Percentiles rank a stretch among this genome's conserved stretches.
These are phyloP conservation scores for Lottia gigantea DNA, from an alignment of 2,888 invertebrate species.

Conservation along the genomic window DNA sequence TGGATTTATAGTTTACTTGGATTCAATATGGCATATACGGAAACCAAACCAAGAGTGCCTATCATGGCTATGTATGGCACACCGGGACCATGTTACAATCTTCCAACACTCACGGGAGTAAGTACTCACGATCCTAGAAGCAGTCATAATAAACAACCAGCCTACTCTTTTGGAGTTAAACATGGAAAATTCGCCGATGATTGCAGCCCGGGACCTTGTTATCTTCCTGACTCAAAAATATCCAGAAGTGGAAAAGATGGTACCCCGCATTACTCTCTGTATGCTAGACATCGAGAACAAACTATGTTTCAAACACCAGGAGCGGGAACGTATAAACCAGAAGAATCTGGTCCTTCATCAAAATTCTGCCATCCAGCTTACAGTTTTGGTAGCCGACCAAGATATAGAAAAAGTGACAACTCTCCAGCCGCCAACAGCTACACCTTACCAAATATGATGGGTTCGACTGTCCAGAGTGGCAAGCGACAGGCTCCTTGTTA, in stretches of 20 bases:
- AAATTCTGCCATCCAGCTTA: constrained; percentile 54
- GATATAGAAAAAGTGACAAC: constrained; percentile 56
- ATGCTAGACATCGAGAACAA: constrained; percentile 48
- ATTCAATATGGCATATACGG: constrained; percentile 49
- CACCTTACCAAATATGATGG: constrained; percentile 60
- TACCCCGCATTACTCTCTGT: constrained; percentile 63
- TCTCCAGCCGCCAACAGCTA: constrained; percentile 67
- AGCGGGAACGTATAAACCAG: constrained; percentile 66
- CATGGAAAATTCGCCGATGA: constrained; percentile 60
- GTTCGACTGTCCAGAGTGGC: constrained; percentile 62
- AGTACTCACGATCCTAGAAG: constrained; percentile 61
- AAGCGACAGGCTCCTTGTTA: constrained; percentile 79
- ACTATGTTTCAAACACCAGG: constrained; percentile 60
- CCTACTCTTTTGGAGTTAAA: constrained; percentile 59
- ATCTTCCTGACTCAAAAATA: constrained; percentile 49
- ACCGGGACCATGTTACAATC: constrained; percentile 64
- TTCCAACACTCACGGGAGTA: constrained; percentile 61
- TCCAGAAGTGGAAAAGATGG: constrained; percentile 62
- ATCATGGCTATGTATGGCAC: constrained; percentile 64
- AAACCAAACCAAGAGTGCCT: constrained; percentile 59
- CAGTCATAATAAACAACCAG: constrained; percentile 55
- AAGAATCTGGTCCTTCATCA: constrained; percentile 52
- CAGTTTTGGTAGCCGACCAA: constrained; percentile 62
- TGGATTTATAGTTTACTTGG: too few species aligned
- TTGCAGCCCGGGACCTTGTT: constrained; percentile 62